Evolutionary conservation across 2,113 vertebrate genomes (phyloP), one percentile per base, ranked within the genome.

Genomic region (Gallinago jamesoni): DNA sequence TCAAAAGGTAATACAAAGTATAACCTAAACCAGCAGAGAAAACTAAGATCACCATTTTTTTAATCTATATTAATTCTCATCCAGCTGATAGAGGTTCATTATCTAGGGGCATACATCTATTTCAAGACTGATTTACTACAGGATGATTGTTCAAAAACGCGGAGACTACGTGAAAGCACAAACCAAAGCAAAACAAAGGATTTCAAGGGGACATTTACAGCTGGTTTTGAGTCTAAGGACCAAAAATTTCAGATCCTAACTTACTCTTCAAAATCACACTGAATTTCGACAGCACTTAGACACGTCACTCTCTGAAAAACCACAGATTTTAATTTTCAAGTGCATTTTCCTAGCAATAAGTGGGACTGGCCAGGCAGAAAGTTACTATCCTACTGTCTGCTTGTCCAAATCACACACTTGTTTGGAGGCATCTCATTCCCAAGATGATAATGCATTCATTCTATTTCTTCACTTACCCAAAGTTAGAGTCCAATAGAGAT

Each of bases 61-160:
- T 41, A 76, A 72, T 64, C 22, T n/a, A 39, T 1, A 37, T 35
- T 43, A 53, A 90, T 45, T 87, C 41, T 62, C n/a, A 87, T 21
- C 53, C 14, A 81, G 5, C 4, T 3, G 4, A n/a, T 4, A 62
- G 30, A 80, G 43, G 30, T 70, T 74, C 10, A 30, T 55, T 68
- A 1, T 45, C 23, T 50, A 37, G 14, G 5, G 8, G 8, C 25
- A 45, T 41, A 25, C 0, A 0, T 16, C 14, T 41, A 47, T 48
- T 25, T 64, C 45, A 64, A 35, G 25, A 86, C 30, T 69, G 35
- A 74, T 66, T 66, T 60, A 69, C 1, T 27, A 43, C 11, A 43
- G 35, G 7, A 14, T 55, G n/a, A 31, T 27, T 52, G 24, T 37
- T 67, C 57, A 56, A 67, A 79, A 93, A 67, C 22, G 27, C 9